These are phyloP conservation scores for Trilocha varians DNA, from an alignment of 2,888 invertebrate genomes.

Conservation along the genomic window DNA sequence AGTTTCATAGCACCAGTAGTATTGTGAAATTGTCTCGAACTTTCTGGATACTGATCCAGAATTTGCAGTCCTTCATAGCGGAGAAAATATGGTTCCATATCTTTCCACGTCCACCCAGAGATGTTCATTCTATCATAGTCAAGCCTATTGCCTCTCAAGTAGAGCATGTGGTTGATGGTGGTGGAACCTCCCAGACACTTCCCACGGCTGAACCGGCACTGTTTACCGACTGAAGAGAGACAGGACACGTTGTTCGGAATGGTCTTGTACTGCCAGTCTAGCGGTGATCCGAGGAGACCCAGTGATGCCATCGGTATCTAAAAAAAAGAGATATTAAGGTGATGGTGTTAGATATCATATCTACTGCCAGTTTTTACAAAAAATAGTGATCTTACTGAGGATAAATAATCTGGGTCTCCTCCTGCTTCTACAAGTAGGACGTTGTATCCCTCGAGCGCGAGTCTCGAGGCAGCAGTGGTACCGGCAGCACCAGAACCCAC, in stretches of 20 bases:
- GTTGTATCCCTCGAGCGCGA: slow-evolving; percentile 1
- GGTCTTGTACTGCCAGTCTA: slow-evolving; percentile 42
- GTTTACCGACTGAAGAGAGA: slow-evolving; percentile 22
- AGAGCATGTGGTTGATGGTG: slow-evolving; percentile 49
- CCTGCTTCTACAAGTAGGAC: slow-evolving; percentile 8
- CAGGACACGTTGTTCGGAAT: slow-evolving; percentile 42
- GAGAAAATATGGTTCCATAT: slow-evolving; percentile 42
- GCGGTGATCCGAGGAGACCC: slow-evolving; percentile 23
- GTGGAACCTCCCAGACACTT: slow-evolving; percentile 51
- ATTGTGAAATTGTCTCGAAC: slow-evolving; percentile 40
- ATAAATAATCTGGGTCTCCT: slow-evolving; percentile 5
- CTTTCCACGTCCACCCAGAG: slow-evolving; percentile 42
- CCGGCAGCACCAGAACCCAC: slow-evolving; percentile 8
- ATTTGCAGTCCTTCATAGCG: slow-evolving; percentile 39
- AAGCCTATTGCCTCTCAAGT: slow-evolving; percentile 36
- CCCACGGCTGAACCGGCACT: slow-evolving; percentile 42
- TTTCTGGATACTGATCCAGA: slow-evolving; percentile 23
- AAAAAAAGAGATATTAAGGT: too few relatives aligned
- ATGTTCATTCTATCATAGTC: slow-evolving; percentile 35
- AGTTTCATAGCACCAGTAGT: slow-evolving; percentile 33
- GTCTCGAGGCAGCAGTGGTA: slow-evolving; percentile 4
- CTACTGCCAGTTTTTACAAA: too few relatives aligned
- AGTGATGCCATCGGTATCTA: slow-evolving; percentile 34
- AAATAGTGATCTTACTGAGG: too few relatives aligned
- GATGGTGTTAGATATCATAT: too few relatives aligned